Conservation (phyloP, 2,113 vertebrate species). For the Fregetta grallaria region DNA sequence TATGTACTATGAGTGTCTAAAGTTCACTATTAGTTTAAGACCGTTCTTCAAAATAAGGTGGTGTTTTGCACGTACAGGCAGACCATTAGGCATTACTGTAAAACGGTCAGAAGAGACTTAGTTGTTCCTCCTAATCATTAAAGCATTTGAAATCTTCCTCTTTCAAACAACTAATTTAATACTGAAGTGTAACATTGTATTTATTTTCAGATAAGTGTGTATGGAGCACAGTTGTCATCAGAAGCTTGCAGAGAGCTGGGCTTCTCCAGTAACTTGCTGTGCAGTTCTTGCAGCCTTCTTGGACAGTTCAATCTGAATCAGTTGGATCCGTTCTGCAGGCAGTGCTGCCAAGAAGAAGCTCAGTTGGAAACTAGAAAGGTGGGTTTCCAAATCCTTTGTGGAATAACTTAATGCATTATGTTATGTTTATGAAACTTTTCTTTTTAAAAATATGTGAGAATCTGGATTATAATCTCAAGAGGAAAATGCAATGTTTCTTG, state of each 20-base stretch:
- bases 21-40: neutral
- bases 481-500: neutral
- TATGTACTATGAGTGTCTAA: neutral
- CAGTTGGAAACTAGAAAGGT: constrained; percentile 93
- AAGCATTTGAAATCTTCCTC: neutral
- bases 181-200: neutral
- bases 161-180: neutral
- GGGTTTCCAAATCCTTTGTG: neutral
- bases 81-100: neutral
- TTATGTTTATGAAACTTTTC: neutral
- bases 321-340: constrained; percentile 85
- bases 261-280: constrained; percentile 97
- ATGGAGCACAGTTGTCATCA: constrained; percentile 86
- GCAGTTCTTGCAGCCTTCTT: constrained; percentile 94
- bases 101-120: neutral
- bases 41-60: neutral
- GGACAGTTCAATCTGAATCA: constrained; percentile 88
- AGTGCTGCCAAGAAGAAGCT: constrained; percentile 96
- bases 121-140: neutral
- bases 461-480: neutral
- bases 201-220: constrained; percentile 78
- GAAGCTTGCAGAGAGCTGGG: constrained; percentile 94
- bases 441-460: neutral
- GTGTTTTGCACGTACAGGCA: neutral
- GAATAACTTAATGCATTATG: neutral